phyloP scores from a whole-genome alignment of 2,113 vertebrate genomes.

The Amphiprion percula region DNA sequence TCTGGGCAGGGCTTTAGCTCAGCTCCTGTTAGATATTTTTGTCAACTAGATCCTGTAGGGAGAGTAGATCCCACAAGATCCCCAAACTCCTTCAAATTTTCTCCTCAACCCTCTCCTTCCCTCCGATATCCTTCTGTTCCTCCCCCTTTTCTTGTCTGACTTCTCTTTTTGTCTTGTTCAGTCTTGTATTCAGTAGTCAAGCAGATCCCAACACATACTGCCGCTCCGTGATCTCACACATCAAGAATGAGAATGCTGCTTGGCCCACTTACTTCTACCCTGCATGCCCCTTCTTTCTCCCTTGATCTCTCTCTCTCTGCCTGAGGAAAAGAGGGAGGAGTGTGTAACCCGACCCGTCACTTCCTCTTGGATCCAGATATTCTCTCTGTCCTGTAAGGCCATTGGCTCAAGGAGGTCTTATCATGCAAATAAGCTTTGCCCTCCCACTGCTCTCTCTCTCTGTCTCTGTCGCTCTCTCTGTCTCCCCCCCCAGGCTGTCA shows the following conservation, averaged over 20 bases:
- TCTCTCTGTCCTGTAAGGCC: conserved; percentile 57
- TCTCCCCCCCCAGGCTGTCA: conserved; percentile 71
- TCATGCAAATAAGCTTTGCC: conserved; percentile 75
- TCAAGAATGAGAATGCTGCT: conserved; percentile 76
- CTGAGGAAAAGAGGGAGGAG: conserved; percentile 70
- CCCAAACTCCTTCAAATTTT: conserved; percentile 39
- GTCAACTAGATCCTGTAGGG: conserved; percentile 34
- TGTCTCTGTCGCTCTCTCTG: conserved; percentile 5
- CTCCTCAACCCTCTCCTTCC: conserved; percentile 28
- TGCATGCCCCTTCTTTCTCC: conserved; percentile 26
- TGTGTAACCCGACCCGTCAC: conserved; percentile 81
- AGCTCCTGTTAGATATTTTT: conserved; percentile 53
- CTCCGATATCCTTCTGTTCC: conserved; percentile 29
- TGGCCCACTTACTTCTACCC: conserved; percentile 68
- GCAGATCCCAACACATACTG: conserved; percentile 70
- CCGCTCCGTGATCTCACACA: conserved; percentile 77
- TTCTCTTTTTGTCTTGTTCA: conserved; percentile 40
- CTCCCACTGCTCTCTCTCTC: neutral
- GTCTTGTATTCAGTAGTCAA: conserved; percentile 59
- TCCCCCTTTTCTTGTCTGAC: conserved; percentile 4
- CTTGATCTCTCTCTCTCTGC: conserved; percentile 28
- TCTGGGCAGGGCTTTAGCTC: conserved; percentile 59
- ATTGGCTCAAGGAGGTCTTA: conserved; percentile 75
- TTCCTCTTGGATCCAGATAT: conserved; percentile 78
- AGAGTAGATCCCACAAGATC: conserved; percentile 50